phyloP scores from a whole-genome alignment of 2,888 invertebrate genomes.

The Proisotoma minuta region DNA sequence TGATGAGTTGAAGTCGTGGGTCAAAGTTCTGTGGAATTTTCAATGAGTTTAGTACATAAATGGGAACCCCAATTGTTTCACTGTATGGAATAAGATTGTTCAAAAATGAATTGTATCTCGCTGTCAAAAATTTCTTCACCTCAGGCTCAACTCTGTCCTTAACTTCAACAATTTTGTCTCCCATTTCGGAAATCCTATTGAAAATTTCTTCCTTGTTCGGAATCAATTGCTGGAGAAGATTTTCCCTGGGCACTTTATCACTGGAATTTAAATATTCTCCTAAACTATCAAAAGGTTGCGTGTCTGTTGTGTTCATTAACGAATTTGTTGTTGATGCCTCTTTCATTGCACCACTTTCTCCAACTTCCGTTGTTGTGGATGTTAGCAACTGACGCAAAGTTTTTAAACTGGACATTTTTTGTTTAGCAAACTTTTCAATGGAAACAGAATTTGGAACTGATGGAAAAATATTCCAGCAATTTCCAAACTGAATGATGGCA shows the following conservation, averaged over 20 bases:
- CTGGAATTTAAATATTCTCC: not conserved
- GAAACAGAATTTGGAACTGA: not conserved
- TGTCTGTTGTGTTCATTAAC: not conserved
- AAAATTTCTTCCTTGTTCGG: constrained; percentile 25
- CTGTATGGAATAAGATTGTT: constrained; percentile 42
- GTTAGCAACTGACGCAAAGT: not conserved
- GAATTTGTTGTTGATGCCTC: not conserved
- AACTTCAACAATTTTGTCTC: constrained; percentile 31
- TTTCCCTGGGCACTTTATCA: constrained; percentile 17
- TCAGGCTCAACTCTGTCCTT: constrained; percentile 40
- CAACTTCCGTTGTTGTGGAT: not conserved
- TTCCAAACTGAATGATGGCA: not conserved
- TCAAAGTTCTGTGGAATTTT: constrained; percentile 42
- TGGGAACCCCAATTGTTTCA: constrained; percentile 40
- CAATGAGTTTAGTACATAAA: constrained; percentile 44
- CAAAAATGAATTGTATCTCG: constrained; percentile 44
- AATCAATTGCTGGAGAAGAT: constrained; percentile 8
- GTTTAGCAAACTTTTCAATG: not conserved
- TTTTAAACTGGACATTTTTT: constrained; percentile 8
- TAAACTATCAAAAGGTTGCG: not conserved
- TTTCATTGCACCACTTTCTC: not conserved
- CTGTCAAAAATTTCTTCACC: constrained; percentile 36
- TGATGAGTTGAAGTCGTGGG: constrained; percentile 40
- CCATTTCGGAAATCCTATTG: constrained; percentile 1
- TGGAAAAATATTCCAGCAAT: constrained; percentile 11